Evolutionary conservation across 2,113 vertebrate genomes (phyloP).

Genomic region (Heloderma charlesbogerti): DNA sequence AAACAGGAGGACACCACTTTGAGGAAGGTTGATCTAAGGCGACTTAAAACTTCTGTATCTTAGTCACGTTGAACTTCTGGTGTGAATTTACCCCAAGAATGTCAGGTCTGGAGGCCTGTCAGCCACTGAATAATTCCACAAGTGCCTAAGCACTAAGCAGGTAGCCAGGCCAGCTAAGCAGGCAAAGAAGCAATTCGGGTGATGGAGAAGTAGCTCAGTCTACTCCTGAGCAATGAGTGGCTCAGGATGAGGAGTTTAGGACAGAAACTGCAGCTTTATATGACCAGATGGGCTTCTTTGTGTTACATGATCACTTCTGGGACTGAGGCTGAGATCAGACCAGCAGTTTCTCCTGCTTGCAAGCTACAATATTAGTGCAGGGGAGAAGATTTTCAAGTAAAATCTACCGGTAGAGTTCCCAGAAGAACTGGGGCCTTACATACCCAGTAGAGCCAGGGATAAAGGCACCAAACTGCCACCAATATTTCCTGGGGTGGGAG

Average conservation of each 20-base stretch:
- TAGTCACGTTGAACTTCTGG: not conserved
- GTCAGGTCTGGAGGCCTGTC: not conserved
- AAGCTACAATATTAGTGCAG: not conserved
- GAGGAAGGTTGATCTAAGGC: not conserved
- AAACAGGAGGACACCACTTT: too few species aligned
- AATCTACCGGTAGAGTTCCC: not conserved
- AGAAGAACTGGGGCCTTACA: not conserved
- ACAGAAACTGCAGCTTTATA: not conserved
- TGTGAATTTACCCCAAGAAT: not conserved
- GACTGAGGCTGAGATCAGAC: not conserved
- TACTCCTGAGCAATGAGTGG: not conserved
- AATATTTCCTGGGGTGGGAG: not conserved
- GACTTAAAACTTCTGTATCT: not conserved
- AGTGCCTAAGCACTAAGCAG: not conserved
- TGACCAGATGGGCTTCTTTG: not conserved
- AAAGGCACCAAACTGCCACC: not conserved
- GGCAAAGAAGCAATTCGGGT: not conserved
- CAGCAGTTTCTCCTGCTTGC: not conserved
- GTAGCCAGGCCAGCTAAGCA: not conserved
- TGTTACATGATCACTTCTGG: not conserved
- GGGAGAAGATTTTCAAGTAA: not conserved
- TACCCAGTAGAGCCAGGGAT: not conserved
- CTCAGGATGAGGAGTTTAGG: not conserved
- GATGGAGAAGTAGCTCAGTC: not conserved
- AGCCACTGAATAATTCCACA: not conserved